Evolutionary conservation across 2,888 invertebrate genomes (phyloP), one percentile per base, ranked within the genome.

Genomic region (Minunthozetes semirufus): DNA sequence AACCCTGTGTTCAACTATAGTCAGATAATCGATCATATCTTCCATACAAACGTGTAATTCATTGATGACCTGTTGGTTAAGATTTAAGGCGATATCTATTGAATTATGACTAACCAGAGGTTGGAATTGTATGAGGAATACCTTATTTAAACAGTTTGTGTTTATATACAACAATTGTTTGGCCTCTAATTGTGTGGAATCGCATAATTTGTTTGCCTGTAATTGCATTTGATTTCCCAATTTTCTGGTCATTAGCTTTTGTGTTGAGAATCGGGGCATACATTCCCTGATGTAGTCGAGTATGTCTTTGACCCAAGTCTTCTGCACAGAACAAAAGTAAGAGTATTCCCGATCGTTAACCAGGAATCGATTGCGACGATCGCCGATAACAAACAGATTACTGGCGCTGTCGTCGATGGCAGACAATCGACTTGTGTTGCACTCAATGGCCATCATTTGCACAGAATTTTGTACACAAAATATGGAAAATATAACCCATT

Each of bases 1-100:
- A 68, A 42, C 68, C 25, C 46, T 13, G 22, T 68, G 22, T 25
- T 68, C 68, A 22, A 46, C 42, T 19, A 46, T 19, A 68, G 22
- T 42, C 68, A 68, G 1, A n/a, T 46, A 42, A 68, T 68, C 68
- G n/a, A 46, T 68, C 68, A 68, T 68, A 68, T 68, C 46, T 68
- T 68, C 68, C 68, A 68, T 68, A 68, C 68, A 68, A 19, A n/a
- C n/a, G 19, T 68, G 68, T 25, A 68, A 22, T 15, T 42, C 42
- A 68, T 68, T 22, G 68, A 68, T 68, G 15, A 68, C 46, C 68
- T 68, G 15, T n/a, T 56, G 6, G 56, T 56, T 5, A 8, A 33
- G 33, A 33, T 33, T 33, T 33, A 8, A 33, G 33, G 33, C 3
- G 8, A 33, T 3, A 8, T 33, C 33, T 33, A 33, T 33, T 33